Base-by-base conservation (phyloP, 2,797 vertebrate genomes). In the Rallus crepitans region DNA sequence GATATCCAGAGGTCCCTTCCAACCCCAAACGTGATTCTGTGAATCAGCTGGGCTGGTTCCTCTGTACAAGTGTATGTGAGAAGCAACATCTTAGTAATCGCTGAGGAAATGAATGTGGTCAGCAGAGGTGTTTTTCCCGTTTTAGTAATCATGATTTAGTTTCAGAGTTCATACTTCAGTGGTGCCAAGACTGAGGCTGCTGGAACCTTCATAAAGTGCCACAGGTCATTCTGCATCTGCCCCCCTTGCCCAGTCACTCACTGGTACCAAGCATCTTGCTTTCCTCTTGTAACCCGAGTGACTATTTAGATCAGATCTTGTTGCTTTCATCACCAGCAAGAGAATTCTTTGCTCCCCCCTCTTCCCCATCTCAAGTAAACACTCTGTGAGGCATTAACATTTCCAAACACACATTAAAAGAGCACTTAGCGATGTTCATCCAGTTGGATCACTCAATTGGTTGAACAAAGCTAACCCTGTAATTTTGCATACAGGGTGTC, bases 401-500 rank as follows among this genome's bases (percentile, higher is more conserved):
- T 90, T 83, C 48, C 82, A 93, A 82, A 76, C 70, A 31, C 24
- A 21, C 85, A 17, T 71, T 92, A 56, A 50, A 78, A 39, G 86
- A 72, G 80, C 85, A 30, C 92, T 96, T 94, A 60, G 84, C 7
- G 6, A 45, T 95, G 88, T 89, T 78, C 90, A 96, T 75, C 92
- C 79, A 11, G 23, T 73, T 70, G 81, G 68, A 87, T 87, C n/a
- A 6, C 91, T 94, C 89, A 55, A 3, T 30, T 94, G 91, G 82
- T 33, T 86, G 42, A 76, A 42, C 93, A 59, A 76, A 90, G 90
- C 85, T 68, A 72, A 64, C 85, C 82, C 95, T 96, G 88, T 90
- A 79, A 89, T 96, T 92, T 94, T 85, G 88, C 55, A 4, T 71
- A 31, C 17, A 0, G 89, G 82, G 71, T 52, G 50, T 39, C 69